Evolutionary conservation across 2,797 vertebrate species (phyloP).

Genomic region (Bryconaethiops microstoma): DNA sequence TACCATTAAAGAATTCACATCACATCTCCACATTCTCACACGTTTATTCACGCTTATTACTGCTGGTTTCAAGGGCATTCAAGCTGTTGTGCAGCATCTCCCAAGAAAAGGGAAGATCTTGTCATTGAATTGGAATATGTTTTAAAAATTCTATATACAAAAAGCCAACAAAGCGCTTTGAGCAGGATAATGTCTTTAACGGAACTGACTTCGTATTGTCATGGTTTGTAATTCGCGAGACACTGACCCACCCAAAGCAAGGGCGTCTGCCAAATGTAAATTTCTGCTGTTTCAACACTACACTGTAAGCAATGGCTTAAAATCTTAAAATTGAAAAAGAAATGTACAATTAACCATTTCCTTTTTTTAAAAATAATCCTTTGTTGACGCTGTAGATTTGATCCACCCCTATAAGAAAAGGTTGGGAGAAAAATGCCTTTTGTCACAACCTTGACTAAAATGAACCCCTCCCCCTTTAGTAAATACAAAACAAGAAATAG

Average conservation of each 20-base stretch:
- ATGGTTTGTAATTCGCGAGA: slow-evolving; percentile 4
- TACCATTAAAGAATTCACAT: slow-evolving; percentile 51
- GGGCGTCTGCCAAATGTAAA: slow-evolving; percentile 32
- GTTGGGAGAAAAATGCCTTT: slow-evolving; percentile 77
- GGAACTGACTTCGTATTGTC: background rate
- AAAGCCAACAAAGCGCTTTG: slow-evolving; percentile 28
- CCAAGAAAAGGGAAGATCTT: slow-evolving; percentile 72
- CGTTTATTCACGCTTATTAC: background rate
- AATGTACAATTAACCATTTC: slow-evolving; percentile 10
- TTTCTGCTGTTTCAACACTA: background rate
- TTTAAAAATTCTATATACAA: slow-evolving; percentile 35
- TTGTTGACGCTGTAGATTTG: slow-evolving; percentile 18
- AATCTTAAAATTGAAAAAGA: background rate
- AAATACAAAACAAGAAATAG: slow-evolving; percentile 85
- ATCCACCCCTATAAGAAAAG: slow-evolving; percentile 61
- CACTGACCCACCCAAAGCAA: slow-evolving; percentile 5
- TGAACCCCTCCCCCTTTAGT: slow-evolving; percentile 80
- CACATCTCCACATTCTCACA: slow-evolving; percentile 29
- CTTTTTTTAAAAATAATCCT: background rate
- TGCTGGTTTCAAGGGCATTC: slow-evolving; percentile 25
- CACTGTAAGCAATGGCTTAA: background rate
- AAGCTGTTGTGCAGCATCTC: slow-evolving; percentile 66
- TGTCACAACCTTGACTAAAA: slow-evolving; percentile 76
- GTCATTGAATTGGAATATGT: slow-evolving; percentile 45
- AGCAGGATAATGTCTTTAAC: slow-evolving; percentile 15